A percentile compares a stretch with the other conserved stretches of the same genome.
Conservation (phyloP, 2,113 vertebrate species). For the Pachycephala philippinensis region DNA sequence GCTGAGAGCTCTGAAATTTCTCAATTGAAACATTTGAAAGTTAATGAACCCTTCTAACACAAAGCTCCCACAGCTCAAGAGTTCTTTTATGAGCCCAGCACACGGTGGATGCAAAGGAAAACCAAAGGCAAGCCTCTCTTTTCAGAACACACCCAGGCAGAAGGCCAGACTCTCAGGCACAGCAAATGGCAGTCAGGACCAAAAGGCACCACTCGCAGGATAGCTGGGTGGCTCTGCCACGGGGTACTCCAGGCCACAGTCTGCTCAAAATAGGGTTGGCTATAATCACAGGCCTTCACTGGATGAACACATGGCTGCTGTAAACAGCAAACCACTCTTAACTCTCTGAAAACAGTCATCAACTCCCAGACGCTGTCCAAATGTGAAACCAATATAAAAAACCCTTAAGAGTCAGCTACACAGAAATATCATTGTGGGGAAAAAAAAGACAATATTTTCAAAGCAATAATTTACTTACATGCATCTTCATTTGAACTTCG, state of each 20-base stretch:
- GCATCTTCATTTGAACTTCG: background rate
- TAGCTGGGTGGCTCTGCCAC: rapidly evolving
- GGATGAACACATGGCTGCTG: background rate
- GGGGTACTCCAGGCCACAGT: background rate
- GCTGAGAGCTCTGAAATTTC: slow-evolving; percentile 11
- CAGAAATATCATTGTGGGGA: rapidly evolving
- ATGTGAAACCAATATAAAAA: background rate
- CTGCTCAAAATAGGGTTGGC: background rate
- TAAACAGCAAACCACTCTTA: background rate
- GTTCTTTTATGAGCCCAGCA: background rate
- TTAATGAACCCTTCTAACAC: slow-evolving; percentile 49
- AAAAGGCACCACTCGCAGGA: rapidly evolving
- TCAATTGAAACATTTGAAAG: slow-evolving; percentile 57
- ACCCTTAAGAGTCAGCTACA: background rate
- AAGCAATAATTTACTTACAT: background rate
- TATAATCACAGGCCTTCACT: background rate
- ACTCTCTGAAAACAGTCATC: background rate
- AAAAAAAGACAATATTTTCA: background rate
- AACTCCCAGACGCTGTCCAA: background rate
- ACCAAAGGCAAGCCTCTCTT: background rate
- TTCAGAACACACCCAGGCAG: background rate
- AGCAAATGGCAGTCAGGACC: background rate
- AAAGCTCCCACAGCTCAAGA: slow-evolving; percentile 11
- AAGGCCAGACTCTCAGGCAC: background rate
- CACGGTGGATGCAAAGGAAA: background rate